Conservation (phyloP, 2,888 invertebrate species). For the Tenthredo notha region DNA sequence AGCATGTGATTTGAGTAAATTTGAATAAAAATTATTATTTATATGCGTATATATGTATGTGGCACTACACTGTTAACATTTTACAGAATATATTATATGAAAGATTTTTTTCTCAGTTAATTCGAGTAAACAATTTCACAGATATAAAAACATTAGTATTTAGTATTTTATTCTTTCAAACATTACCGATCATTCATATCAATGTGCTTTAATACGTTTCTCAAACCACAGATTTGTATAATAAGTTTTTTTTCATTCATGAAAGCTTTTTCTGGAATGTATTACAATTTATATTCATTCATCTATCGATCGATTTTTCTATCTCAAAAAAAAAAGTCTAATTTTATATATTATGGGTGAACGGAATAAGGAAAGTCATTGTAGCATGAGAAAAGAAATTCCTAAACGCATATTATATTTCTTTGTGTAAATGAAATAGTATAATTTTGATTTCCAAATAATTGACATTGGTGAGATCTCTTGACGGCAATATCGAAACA, state of each 20-base stretch:
- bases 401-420: not conserved
- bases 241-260: not conserved
- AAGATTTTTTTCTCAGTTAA: not conserved
- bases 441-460: conserved; percentile 20
- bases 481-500: not conserved
- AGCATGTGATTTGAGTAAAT: conserved; percentile 18
- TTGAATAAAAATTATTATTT: conserved; percentile 17
- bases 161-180: not conserved
- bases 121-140: not conserved
- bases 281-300: conserved; percentile 13
- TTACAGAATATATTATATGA: conserved; percentile 25
- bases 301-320: not conserved
- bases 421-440: not conserved
- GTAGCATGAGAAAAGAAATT: not conserved
- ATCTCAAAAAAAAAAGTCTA: not conserved
- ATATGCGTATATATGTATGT: not conserved
- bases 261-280: conserved; percentile 45
- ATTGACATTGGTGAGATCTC: conserved; percentile 17
- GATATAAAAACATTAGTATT: conserved; percentile 14
- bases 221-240: conserved; percentile 17
- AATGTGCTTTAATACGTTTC: not conserved
- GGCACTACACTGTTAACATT: conserved; percentile 28
- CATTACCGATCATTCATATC: not conserved
- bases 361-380: conserved; percentile 3
- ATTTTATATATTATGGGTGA: conserved; percentile 23